Base-by-base conservation (phyloP, 2,888 invertebrate genomes). In the Ctenicera cuprea region DNA sequence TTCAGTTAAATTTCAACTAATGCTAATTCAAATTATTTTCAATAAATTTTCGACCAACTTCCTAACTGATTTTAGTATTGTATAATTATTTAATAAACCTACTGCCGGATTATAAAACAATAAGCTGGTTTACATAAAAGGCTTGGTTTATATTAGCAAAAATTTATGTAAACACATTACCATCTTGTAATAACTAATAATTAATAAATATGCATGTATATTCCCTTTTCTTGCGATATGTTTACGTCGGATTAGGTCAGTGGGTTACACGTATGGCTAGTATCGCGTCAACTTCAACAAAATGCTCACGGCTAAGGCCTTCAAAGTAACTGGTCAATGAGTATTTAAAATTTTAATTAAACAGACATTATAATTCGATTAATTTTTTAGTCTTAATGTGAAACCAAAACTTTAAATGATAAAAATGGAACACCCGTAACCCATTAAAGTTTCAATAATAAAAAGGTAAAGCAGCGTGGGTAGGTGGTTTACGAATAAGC, bases 231-330 rank as follows among this genome's bases (percentile, higher is more conserved):
- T 48, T 48, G 18, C 20, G 16, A 18, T 18, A 9, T 48, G 48
- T 48, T 48, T 16, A 48, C 48, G 11, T 18, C 9, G 9, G 48
- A 48, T 18, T 48, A 9, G 48, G 48, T 48, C 14, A 48, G 48
- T 48, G 48, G 48, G 48, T 48, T 48, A 48, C 48, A 48, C 48
- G 48, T 48, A 48, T 43, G 43, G 38, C 38, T 43, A 8, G 16
- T 16, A 16, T 43, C 16, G 43, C 14, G 38, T 38, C 43, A n/a
- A n/a, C 16, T 43, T 12, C n/a, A 5, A 43, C 8, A n/a, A 43
- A 43, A 43, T 43, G 43, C 43, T 14, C 43, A 43, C n/a, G 43
- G 43, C 43, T 3, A 43, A 43, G 7, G 3, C 38, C 9, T n/a
- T 2, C n/a, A 3, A 38, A 38, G 38, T 4, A 38, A 2, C 38